phyloP scores from a whole-genome alignment of 2,888 invertebrate genomes.

The Isoperla grammatica region DNA sequence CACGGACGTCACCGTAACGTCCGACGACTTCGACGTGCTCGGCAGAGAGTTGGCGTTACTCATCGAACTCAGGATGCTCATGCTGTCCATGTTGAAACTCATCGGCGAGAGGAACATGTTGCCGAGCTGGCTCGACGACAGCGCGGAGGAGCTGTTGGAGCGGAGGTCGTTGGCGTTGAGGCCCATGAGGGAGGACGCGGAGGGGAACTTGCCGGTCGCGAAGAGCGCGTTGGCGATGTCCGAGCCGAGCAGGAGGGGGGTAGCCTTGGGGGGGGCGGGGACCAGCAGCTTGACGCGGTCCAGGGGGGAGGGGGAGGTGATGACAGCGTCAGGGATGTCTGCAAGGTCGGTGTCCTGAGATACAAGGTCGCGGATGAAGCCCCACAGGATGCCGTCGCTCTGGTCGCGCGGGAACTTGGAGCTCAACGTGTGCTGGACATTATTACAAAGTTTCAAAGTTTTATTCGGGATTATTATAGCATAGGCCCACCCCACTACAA shows the following conservation, averaged over 20 bases:
- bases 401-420: constrained; percentile 79
- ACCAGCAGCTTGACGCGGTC: constrained; percentile 40
- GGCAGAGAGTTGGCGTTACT: constrained; percentile 53
- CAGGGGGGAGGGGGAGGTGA: constrained; percentile 14
- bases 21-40: constrained; percentile 34
- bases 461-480: too few relatives aligned
- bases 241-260: constrained; percentile 36
- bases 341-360: constrained; percentile 40
- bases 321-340: constrained; percentile 19
- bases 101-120: constrained; percentile 75
- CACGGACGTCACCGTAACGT: constrained; percentile 7
- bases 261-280: constrained; percentile 43
- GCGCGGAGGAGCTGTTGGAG: constrained; percentile 43
- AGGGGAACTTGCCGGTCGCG: constrained; percentile 59
- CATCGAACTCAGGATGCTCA: constrained; percentile 51
- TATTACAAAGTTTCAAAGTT: too few relatives aligned
- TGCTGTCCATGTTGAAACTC: constrained; percentile 61
- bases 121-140: constrained; percentile 20
- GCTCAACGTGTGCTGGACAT: constrained; percentile 57
- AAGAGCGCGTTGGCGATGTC: constrained; percentile 63
- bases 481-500: too few relatives aligned
- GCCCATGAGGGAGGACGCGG: constrained; percentile 29
- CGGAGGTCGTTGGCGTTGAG: constrained; percentile 45
- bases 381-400: constrained; percentile 71
- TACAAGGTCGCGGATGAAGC: constrained; percentile 67